A percentile compares a stretch with the other conserved stretches of the same genome.
Conservation (phyloP, 2,113 vertebrate genomes). For the Tragelaphus strepsiceros region DNA sequence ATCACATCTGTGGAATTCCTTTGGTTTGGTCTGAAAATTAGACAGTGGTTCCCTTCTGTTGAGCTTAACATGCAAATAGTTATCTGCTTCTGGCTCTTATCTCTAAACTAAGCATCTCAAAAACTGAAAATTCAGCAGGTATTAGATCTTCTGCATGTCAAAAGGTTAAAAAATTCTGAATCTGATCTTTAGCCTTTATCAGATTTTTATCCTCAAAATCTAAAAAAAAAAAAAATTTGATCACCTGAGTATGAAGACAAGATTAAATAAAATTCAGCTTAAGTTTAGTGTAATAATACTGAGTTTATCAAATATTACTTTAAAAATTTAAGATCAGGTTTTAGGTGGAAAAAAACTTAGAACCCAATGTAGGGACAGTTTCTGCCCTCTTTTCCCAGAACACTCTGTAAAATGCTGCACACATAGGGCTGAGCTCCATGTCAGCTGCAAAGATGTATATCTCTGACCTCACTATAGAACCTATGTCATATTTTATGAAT, state of each 20-base stretch:
- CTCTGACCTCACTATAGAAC: neutral
- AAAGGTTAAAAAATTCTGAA: neutral
- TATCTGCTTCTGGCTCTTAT: neutral
- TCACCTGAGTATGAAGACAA: slow-evolving; percentile 15
- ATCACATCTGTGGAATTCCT: neutral
- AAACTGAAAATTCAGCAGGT: neutral
- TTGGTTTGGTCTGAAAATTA: neutral
- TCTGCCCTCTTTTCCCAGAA: neutral
- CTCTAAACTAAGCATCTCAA: neutral
- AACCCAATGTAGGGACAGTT: no score
- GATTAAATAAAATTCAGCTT: neutral
- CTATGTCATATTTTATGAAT: neutral
- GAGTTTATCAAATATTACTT: neutral
- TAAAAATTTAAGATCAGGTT: neutral
- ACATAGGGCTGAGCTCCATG: neutral
- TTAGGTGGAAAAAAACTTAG: neutral
- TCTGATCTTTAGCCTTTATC: neutral
- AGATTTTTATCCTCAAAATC: neutral
- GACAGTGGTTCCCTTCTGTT: neutral
- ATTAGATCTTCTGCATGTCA: neutral
- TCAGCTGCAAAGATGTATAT: neutral
- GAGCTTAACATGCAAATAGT: neutral
- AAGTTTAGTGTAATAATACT: neutral
- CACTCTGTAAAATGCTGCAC: neutral
- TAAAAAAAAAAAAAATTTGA: neutral